Conservation (phyloP, 1,140 invertebrate genomes). For the Caenorhabditis elegans region WBcel235 BX284605.5:4941501-4942000, state of each 20-base stretch:
- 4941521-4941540: no score
- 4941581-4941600: no score
- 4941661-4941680: no score
- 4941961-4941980: not conserved
- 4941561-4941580: no score
- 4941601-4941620: no score
- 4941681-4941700: not conserved
- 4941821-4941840: not conserved
- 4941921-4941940: not conserved
- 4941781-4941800: not conserved
- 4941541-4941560: no score
- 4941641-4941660: no score
- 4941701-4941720: not conserved
- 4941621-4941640: no score
- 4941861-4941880: not conserved
- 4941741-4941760: not conserved
- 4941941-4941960: not conserved
- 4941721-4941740: not conserved
- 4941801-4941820: not conserved
- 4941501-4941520: no score
- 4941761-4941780: not conserved
- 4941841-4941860: not conserved
- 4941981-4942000: not conserved
- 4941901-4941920: not conserved
- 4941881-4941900: not conserved